These are phyloP conservation scores for Drosophila ficusphila DNA, from an alignment of 1,140 invertebrate genomes.

Conservation along the genomic window DNA sequence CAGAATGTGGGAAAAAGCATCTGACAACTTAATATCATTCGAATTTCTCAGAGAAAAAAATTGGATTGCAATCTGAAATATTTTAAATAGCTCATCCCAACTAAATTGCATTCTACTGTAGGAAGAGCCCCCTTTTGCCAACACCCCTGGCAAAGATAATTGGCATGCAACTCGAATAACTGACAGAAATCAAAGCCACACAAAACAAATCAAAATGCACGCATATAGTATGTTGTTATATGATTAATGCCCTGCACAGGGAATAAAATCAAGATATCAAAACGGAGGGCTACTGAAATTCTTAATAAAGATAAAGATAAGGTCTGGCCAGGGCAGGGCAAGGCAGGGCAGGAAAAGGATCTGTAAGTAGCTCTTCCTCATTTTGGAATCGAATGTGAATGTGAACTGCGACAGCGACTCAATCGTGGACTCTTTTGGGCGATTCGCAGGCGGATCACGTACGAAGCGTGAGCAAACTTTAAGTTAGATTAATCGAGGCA, in stretches of 20 bases:
- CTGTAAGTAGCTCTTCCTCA: constrained; percentile 43
- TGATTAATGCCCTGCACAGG: constrained; percentile 67
- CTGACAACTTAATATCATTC: constrained; percentile 5
- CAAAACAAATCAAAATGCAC: constrained; percentile 77
- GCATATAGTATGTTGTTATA: constrained; percentile 48
- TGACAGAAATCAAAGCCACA: constrained; percentile 70
- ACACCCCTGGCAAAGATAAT: constrained; percentile 40
- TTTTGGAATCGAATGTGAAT: constrained; percentile 11
- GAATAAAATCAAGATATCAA: constrained; percentile 81
- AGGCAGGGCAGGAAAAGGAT: constrained; percentile 61
- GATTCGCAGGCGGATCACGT: constrained; percentile 63
- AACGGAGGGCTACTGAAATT: constrained; percentile 76
- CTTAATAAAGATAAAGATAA: constrained; percentile 74
- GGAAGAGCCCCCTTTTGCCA: background rate
- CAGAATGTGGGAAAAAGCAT: constrained; percentile 3
- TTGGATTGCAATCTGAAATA: constrained; percentile 8
- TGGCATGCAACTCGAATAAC: constrained; percentile 73
- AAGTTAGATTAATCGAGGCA: constrained; percentile 79
- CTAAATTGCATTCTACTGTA: constrained; percentile 5
- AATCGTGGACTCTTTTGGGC: constrained; percentile 30
- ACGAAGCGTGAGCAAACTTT: constrained; percentile 79
- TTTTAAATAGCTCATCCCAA: background rate
- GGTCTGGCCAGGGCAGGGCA: constrained; percentile 13
- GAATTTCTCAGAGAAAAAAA: constrained; percentile 2
- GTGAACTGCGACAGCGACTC: constrained; percentile 16